Evolutionary conservation across 1,140 invertebrate species (phyloP).

Genomic region (Halyomorpha halys): DNA sequence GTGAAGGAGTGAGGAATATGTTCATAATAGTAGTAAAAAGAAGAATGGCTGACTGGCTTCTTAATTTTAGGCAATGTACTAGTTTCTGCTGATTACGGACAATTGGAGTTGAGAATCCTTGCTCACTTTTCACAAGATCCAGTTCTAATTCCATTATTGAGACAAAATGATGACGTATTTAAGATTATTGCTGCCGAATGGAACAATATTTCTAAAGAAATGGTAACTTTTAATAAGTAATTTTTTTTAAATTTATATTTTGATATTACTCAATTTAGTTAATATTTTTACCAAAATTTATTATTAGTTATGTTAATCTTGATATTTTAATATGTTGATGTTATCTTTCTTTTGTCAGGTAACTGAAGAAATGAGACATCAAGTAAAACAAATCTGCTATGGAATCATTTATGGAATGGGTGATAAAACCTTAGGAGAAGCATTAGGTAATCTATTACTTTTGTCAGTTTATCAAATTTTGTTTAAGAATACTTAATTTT

Average conservation of each 20-base stretch:
- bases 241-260: too few relatives aligned
- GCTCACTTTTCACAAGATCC: slow-evolving; percentile 79
- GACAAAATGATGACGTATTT: slow-evolving; percentile 71
- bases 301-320: too few relatives aligned
- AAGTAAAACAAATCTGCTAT: slow-evolving; percentile 90
- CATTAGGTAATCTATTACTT: slow-evolving; percentile 51
- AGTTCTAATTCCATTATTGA: slow-evolving; percentile 59
- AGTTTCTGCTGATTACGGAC: slow-evolving; percentile 89
- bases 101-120: slow-evolving; percentile 86
- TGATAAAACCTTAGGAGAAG: slow-evolving; percentile 66
- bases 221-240: slow-evolving; percentile 35
- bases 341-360: slow-evolving; percentile 42
- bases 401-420: slow-evolving; percentile 98
- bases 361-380: slow-evolving; percentile 61
- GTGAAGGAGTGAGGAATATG: too few relatives aligned
- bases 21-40: too few relatives aligned
- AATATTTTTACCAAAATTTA: too few relatives aligned
- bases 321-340: too few relatives aligned
- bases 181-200: slow-evolving; percentile 74
- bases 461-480: too few relatives aligned
- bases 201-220: slow-evolving; percentile 51
- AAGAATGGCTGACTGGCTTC: too few relatives aligned
- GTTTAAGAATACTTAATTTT: too few relatives aligned
- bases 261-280: too few relatives aligned
- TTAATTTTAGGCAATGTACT: slow-evolving; percentile 45